phyloP scores from a whole-genome alignment of 2,888 invertebrate species.

The Vannuccia rotundouncinata region DNA sequence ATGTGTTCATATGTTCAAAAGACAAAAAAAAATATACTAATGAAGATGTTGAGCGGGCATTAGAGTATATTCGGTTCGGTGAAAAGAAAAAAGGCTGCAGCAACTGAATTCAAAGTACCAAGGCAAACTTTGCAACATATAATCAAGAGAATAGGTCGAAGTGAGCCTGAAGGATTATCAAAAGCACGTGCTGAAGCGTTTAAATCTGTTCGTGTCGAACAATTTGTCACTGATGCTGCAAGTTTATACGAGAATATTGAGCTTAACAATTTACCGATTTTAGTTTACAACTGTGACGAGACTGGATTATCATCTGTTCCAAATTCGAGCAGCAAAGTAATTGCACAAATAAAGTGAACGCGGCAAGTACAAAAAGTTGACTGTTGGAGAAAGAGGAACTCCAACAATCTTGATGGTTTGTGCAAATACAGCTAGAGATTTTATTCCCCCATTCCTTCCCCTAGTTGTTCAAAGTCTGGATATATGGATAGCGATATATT shows the following conservation, averaged over 20 bases:
- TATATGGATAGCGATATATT: constrained; percentile 15
- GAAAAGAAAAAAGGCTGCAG: constrained; percentile 5
- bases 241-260: constrained; percentile 1
- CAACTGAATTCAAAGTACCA: constrained; percentile 25
- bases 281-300: constrained; percentile 29
- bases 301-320: constrained; percentile 29
- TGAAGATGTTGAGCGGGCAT: constrained; percentile 23
- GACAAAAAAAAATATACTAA: constrained; percentile 6
- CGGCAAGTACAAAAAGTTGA: constrained; percentile 27
- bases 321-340: background rate
- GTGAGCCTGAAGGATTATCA: constrained; percentile 22
- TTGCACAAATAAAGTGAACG: constrained; percentile 2
- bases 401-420: constrained; percentile 2
- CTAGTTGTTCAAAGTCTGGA: constrained; percentile 4
- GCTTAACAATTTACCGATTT: constrained; percentile 5
- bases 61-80: constrained; percentile 26
- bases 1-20: constrained; percentile 11
- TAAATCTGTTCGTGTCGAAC: background rate
- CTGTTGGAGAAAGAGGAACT: constrained; percentile 16
- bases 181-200: constrained; percentile 25
- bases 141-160: background rate
- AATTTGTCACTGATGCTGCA: constrained; percentile 15
- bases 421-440: constrained; percentile 7
- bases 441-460: constrained; percentile 12
- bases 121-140: constrained; percentile 23